phyloP scores from a whole-genome alignment of 2,797 vertebrate genomes.

The Anableps anableps region DNA sequence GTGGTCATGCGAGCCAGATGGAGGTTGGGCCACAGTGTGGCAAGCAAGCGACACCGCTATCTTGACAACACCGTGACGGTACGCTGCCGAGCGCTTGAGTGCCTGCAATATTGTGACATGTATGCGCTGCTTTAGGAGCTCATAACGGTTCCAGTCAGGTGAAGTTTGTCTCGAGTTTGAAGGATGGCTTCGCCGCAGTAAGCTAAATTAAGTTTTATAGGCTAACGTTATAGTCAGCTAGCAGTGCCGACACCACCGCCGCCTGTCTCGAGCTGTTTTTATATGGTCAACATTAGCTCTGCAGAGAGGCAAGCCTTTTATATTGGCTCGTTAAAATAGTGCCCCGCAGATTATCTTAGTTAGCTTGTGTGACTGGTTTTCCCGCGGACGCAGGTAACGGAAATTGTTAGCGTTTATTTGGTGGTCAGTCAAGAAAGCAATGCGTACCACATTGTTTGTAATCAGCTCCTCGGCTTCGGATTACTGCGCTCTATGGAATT shows the following conservation, averaged over 20 bases:
- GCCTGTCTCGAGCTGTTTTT: slow-evolving; percentile 5
- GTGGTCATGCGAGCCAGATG: slow-evolving; percentile 45
- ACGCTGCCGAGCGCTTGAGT: background rate
- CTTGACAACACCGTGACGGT: slow-evolving; percentile 29
- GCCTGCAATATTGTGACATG: background rate
- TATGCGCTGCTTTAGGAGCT: background rate
- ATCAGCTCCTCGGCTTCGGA: slow-evolving; percentile 41
- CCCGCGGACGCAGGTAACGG: background rate
- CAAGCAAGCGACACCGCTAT: slow-evolving; percentile 14
- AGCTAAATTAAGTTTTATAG: slow-evolving; percentile 42
- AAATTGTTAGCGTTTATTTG: slow-evolving; percentile 9
- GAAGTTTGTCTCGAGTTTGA: slow-evolving; percentile 19
- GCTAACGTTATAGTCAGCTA: slow-evolving; percentile 49
- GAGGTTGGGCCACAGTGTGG: slow-evolving; percentile 38
- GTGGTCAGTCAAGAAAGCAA: slow-evolving; percentile 36
- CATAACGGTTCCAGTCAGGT: slow-evolving; percentile 8
- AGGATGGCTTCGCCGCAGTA: slow-evolving; percentile 2
- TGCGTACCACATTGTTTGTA: slow-evolving; percentile 27
- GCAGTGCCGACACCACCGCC: slow-evolving; percentile 5
- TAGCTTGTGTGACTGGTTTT: background rate
- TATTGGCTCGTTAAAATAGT: slow-evolving; percentile 5
- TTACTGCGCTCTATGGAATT: slow-evolving; percentile 40
- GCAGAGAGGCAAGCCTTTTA: slow-evolving; percentile 16
- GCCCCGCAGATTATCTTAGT: background rate
- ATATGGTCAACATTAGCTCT: slow-evolving; percentile 1